These are phyloP conservation scores for Palloptera scutellata DNA, from an alignment of 2,888 invertebrate species.

Conservation along the genomic window DNA sequence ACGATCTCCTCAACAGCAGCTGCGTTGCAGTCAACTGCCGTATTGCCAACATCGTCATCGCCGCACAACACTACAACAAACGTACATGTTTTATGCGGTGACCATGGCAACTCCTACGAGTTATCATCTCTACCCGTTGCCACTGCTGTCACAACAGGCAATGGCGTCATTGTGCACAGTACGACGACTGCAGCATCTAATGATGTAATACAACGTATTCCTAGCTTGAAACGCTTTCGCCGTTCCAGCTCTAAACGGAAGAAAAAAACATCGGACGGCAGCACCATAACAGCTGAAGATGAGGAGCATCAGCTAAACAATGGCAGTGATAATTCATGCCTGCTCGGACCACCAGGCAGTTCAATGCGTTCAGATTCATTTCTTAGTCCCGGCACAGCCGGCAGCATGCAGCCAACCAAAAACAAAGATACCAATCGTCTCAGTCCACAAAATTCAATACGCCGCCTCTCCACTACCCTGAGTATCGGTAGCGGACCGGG, in stretches of 20 bases:
- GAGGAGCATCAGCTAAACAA: constrained; percentile 70
- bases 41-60: background rate
- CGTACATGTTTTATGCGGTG: background rate
- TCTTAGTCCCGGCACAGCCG: constrained; percentile 30
- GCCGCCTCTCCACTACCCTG: constrained; percentile 55
- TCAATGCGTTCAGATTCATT: constrained; percentile 67
- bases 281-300: constrained; percentile 70
- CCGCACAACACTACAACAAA: background rate
- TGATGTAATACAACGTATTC: constrained; percentile 43
- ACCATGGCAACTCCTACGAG: constrained; percentile 20
- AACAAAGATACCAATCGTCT: constrained; percentile 73
- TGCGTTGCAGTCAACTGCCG: constrained; percentile 1
- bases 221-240: constrained; percentile 77
- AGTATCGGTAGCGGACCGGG: constrained; percentile 52
- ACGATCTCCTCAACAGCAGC: constrained; percentile 53
- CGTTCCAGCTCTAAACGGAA: constrained; percentile 78
- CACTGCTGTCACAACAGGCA: constrained; percentile 40
- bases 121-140: constrained; percentile 32
- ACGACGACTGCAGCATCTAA: constrained; percentile 18
- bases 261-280: constrained; percentile 45
- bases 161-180: constrained; percentile 2
- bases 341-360: constrained; percentile 42
- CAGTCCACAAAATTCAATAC: constrained; percentile 77
- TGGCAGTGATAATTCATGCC: constrained; percentile 76
- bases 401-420: constrained; percentile 69